A percentile compares a stretch with the other conserved stretches of the same genome.
Conservation (phyloP, 2,113 vertebrate species). For the Speoplatyrhinus poulsoni region DNA sequence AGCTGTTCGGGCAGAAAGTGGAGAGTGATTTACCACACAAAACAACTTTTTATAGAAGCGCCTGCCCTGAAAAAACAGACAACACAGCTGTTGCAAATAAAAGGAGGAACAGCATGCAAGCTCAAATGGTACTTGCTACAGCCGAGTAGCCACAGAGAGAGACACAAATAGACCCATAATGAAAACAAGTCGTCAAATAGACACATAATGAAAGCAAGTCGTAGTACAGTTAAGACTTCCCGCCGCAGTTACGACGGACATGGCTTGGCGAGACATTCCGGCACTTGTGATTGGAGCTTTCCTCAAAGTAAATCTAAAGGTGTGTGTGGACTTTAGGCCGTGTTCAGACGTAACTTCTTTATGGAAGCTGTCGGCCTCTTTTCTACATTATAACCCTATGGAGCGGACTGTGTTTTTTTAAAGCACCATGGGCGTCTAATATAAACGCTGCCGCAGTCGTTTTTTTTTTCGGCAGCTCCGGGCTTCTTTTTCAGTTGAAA, state of each 20-base stretch:
- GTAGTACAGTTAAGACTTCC: conserved; percentile 74
- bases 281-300: conserved; percentile 79
- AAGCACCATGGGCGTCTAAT: no score
- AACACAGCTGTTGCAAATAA: conserved; percentile 61
- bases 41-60: conserved; percentile 45
- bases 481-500: no score
- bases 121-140: conserved; percentile 30
- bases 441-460: neutral
- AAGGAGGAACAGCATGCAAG: conserved; percentile 37
- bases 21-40: conserved; percentile 48
- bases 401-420: no score
- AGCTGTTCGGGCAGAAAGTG: conserved; percentile 57
- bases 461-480: neutral
- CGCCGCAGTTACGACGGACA: conserved; percentile 59
- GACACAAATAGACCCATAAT: conserved; percentile 42
- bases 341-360: no score
- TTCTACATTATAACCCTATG: no score
- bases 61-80: conserved; percentile 54
- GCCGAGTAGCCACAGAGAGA: conserved; percentile 35
- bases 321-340: conserved; percentile 32
- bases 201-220: conserved; percentile 52
- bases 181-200: conserved; percentile 45
- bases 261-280: conserved; percentile 78
- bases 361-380: no score
- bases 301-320: conserved; percentile 44